Conservation (phyloP, 1,140 invertebrate genomes). For the Ips nitidus region DNA sequence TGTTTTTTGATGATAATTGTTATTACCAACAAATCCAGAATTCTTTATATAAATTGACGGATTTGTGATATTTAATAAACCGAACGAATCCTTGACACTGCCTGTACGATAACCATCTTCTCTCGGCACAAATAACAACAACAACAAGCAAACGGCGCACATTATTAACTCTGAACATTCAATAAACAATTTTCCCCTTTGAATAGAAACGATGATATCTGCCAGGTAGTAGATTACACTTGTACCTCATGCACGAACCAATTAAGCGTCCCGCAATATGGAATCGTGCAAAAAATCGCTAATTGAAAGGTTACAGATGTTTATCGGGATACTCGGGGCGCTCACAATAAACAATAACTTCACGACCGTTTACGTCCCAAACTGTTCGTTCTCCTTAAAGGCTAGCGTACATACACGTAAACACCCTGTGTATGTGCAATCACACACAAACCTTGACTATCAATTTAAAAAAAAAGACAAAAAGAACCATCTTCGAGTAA, state of each 20-base stretch:
- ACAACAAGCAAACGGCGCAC: not conserved
- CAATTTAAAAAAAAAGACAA: too few relatives aligned
- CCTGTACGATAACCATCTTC: not conserved
- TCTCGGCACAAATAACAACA: not conserved
- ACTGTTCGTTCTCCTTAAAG: not conserved
- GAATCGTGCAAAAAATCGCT: slow-evolving; percentile 23
- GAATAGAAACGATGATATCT: slow-evolving; percentile 26
- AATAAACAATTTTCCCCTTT: slow-evolving; percentile 16
- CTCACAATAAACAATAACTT: slow-evolving; percentile 31
- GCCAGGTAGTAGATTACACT: slow-evolving; percentile 27
- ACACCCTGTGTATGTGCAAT: not conserved
- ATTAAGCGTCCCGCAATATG: slow-evolving; percentile 22
- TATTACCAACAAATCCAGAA: not conserved
- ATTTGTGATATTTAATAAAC: not conserved
- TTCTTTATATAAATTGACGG: not conserved
- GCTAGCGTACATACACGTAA: not conserved
- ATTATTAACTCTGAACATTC: slow-evolving; percentile 9
- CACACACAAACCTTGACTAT: too few relatives aligned
- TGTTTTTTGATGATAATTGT: too few relatives aligned
- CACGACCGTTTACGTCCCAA: slow-evolving; percentile 13
- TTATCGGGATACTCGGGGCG: slow-evolving; percentile 15
- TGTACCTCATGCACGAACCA: slow-evolving; percentile 24
- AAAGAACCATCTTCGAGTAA: not conserved
- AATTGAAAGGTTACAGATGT: slow-evolving; percentile 34
- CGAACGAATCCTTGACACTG: not conserved